A percentile compares a stretch with the other conserved stretches of the same genome.
phyloP scores from a whole-genome alignment of 2,797 vertebrate genomes.

The Chelidonichthys spinosus region DNA sequence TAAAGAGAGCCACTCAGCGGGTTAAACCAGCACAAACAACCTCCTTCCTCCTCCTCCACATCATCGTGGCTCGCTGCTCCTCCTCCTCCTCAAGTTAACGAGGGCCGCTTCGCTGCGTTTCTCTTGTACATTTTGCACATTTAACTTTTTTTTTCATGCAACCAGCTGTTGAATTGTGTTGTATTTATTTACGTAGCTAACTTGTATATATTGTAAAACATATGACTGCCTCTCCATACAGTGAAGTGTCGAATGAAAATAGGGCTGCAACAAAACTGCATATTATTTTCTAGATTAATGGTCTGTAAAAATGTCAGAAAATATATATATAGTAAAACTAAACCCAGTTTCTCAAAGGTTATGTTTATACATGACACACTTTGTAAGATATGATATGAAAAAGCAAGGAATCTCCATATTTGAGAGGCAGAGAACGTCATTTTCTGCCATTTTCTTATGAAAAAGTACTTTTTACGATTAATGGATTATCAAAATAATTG shows the following conservation, averaged over 20 bases:
- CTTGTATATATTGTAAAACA: background rate
- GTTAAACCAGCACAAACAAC: background rate
- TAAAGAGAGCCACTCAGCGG: background rate
- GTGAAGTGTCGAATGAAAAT: constrained; percentile 2
- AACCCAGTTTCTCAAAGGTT: background rate
- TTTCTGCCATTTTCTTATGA: background rate
- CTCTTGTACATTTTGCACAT: constrained; percentile 61
- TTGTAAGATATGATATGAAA: background rate
- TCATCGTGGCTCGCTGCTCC: background rate
- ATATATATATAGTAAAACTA: background rate
- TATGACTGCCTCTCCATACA: background rate
- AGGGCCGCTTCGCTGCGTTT: constrained; percentile 3
- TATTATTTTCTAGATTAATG: background rate
- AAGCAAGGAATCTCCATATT: background rate
- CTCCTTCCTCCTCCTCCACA: background rate
- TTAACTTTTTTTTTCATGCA: background rate
- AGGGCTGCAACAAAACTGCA: background rate
- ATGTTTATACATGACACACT: background rate
- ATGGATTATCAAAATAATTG: background rate
- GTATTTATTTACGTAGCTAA: background rate
- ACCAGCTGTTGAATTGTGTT: background rate
- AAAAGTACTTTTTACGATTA: background rate
- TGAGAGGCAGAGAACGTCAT: background rate
- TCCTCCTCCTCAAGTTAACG: constrained; percentile 37
- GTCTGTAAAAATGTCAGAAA: background rate